Evolutionary conservation across 2,797 vertebrate species (phyloP).

Genomic region (Centroberyx gerrardi): DNA sequence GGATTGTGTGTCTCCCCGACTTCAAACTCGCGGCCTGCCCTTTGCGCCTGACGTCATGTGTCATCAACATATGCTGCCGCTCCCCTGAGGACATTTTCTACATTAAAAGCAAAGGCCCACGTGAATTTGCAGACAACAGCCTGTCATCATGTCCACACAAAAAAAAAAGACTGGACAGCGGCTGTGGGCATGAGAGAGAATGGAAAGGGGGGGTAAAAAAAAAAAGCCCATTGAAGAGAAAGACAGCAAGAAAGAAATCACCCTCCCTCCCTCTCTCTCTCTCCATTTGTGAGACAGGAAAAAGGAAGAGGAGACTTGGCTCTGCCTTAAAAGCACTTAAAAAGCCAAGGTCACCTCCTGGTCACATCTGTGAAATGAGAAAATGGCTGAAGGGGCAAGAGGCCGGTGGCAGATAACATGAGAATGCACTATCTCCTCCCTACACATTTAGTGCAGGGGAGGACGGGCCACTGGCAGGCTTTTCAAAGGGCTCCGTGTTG

Average conservation of each 20-base stretch:
- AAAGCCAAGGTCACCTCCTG: slow-evolving; percentile 85
- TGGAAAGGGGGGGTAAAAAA: slow-evolving; percentile 12
- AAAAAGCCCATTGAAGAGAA: slow-evolving; percentile 44
- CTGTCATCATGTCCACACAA: slow-evolving; percentile 59
- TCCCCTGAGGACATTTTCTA: slow-evolving; percentile 52
- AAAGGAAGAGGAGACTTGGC: slow-evolving; percentile 70
- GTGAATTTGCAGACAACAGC: slow-evolving; percentile 62
- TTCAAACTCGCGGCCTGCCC: slow-evolving; percentile 40
- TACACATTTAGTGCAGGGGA: slow-evolving; percentile 77
- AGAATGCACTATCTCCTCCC: slow-evolving; percentile 84
- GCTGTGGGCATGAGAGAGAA: slow-evolving; percentile 40
- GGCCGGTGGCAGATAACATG: slow-evolving; percentile 84
- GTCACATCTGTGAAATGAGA: slow-evolving; percentile 86
- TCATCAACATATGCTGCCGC: slow-evolving; percentile 69
- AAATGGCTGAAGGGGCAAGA: slow-evolving; percentile 82
- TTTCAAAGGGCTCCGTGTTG: slow-evolving; percentile 66
- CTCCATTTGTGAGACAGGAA: slow-evolving; percentile 66
- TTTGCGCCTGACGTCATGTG: slow-evolving; percentile 60
- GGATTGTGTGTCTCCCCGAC: slow-evolving; percentile 23
- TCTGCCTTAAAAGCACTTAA: slow-evolving; percentile 85
- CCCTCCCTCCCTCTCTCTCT: slow-evolving; percentile 32
- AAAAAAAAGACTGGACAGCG: slow-evolving; percentile 40
- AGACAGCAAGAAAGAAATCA: slow-evolving; percentile 46
- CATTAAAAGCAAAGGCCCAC: slow-evolving; percentile 64
- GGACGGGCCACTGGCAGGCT: slow-evolving; percentile 63